Conservation (phyloP, 1,140 invertebrate species). For the Chelonus insularis region DNA sequence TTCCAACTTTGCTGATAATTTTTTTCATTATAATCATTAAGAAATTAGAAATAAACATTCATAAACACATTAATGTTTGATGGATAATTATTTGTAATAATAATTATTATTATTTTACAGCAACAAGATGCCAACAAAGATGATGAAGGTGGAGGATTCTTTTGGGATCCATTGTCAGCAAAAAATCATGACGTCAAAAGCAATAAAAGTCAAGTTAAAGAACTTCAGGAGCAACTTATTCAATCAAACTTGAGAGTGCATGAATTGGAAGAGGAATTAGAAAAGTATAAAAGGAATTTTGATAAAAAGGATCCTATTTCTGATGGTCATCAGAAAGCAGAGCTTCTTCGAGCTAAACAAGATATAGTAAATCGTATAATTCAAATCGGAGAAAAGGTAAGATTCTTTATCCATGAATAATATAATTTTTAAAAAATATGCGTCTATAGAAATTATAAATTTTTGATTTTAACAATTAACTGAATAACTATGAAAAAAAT, state of each 20-base stretch:
- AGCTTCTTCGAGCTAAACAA: conserved; percentile 52
- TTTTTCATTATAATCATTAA: no score
- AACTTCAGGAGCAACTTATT: conserved; percentile 49
- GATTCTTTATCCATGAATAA: no score
- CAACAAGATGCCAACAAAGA: conserved; percentile 38
- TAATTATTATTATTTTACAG: conserved; percentile 33
- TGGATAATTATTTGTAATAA: no score
- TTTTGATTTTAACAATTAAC: no score
- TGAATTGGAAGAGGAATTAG: conserved; percentile 49
- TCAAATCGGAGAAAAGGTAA: conserved; percentile 57
- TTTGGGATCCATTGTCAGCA: conserved; percentile 51
- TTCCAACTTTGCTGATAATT: conserved; percentile 32
- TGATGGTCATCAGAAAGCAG: conserved; percentile 50
- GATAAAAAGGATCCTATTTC: conserved; percentile 45
- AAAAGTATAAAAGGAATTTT: conserved; percentile 40
- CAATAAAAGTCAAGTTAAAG: conserved; percentile 37
- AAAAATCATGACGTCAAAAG: conserved; percentile 40
- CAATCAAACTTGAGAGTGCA: conserved; percentile 55
- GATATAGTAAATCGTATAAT: conserved; percentile 57
- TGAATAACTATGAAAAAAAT: no score
- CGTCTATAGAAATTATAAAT: no score
- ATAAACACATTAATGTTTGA: no score
- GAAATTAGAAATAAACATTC: no score
- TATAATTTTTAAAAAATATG: no score
- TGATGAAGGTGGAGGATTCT: conserved; percentile 46